Base-by-base conservation (phyloP, 2,888 invertebrate genomes). In the Penaeus monodon region DNA sequence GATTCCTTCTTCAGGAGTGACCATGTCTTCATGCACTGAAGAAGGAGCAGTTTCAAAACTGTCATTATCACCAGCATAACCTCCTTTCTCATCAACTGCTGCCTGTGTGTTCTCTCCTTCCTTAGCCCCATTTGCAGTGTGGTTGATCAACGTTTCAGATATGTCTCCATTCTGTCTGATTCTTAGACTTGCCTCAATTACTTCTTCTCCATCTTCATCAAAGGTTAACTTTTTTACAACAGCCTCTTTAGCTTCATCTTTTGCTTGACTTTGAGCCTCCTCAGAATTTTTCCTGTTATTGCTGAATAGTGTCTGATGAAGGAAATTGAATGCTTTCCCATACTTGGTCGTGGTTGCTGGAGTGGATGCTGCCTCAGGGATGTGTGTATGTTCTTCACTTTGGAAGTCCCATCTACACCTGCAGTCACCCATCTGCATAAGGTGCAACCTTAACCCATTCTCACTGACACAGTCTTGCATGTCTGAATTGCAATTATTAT, bases 21-120 rank as follows among this genome's bases (percentile, higher is more conserved):
- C 57, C 68, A 89, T 79, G 57, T 85, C 63, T 65, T 81, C 86
- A 14, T 73, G 80, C 22, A 88, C 38, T 4, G 87, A 83, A 64
- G 89, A 87, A 24, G 83, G 79, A 20, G 89, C 89, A 12, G 89
- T 85, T 22, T 74, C 88, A 80, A 88, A 89, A 57, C 89, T 89
- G 74, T 87, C 89, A 20, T 77, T 44, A 49, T 66, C 86, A 33
- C 73, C 85, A 8, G 82, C 63, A 17, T 74, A 64, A 10, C 49
- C 74, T 10, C 65, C 73, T 44, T 73, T 63, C n/a, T 57, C 63
- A 10, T 29, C 10, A 27, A 2, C 24, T 70, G 29, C 63, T 57
- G 27, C 29, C 20, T 29, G 14, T 57, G 49, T 6, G 24, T 27
- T 20, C 27, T 33, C 66, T 27, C 1, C 66, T 38, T 29, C 38